Evolutionary conservation across 2,888 invertebrate species (phyloP).

Genomic region (Ypsolopha sequella): DNA sequence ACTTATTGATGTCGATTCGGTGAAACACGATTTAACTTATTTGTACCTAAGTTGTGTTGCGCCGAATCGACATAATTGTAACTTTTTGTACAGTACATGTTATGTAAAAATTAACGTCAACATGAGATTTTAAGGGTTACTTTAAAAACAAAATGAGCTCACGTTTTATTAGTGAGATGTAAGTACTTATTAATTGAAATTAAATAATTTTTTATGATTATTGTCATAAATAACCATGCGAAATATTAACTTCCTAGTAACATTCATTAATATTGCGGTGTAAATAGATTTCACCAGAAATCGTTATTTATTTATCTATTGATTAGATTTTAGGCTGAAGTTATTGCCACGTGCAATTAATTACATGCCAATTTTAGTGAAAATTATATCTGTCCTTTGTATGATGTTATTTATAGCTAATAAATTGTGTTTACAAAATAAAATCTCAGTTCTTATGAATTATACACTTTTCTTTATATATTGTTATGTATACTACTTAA

Average conservation of each 20-base stretch:
- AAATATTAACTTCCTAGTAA: not conserved
- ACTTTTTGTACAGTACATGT: slow-evolving; percentile 10
- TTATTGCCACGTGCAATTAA: slow-evolving; percentile 13
- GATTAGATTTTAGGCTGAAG: not conserved
- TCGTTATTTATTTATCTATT: slow-evolving; percentile 13
- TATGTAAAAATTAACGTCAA: slow-evolving; percentile 17
- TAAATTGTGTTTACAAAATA: slow-evolving; percentile 15
- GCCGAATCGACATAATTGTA: too few species aligned
- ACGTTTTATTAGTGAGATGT: slow-evolving; percentile 43
- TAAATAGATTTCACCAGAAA: slow-evolving; percentile 7
- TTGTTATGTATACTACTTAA: slow-evolving; percentile 16
- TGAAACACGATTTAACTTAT: too few species aligned
- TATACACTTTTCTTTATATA: slow-evolving; percentile 8
- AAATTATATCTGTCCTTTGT: slow-evolving; percentile 17
- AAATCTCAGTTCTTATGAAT: slow-evolving; percentile 1
- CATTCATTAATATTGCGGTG: not conserved
- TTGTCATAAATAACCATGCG: not conserved
- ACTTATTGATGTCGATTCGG: too few species aligned
- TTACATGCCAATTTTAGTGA: slow-evolving; percentile 53
- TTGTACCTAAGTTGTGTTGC: too few species aligned
- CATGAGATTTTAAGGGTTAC: slow-evolving; percentile 3
- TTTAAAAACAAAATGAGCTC: slow-evolving; percentile 24
- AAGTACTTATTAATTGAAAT: slow-evolving; percentile 29
- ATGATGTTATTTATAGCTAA: slow-evolving; percentile 6
- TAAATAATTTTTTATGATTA: slow-evolving; percentile 3